A percentile compares a stretch with the other conserved stretches of the same genome.
These are phyloP conservation scores for Aphrocallistes beatrix DNA, from an alignment of 37 sponge, comb jelly and placozoan species.

Conservation along the genomic window DNA sequence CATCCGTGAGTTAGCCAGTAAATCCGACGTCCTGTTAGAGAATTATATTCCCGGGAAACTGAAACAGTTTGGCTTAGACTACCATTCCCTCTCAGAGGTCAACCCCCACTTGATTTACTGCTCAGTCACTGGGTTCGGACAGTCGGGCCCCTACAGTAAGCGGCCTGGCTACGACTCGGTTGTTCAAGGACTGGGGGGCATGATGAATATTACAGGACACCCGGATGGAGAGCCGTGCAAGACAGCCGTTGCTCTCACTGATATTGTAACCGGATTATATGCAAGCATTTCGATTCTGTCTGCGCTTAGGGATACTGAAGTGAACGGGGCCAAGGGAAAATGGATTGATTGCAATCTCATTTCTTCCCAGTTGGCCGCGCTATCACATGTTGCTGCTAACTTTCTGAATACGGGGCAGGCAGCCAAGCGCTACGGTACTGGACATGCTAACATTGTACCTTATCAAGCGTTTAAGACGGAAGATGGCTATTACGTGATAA, in stretches of 20 bases:
- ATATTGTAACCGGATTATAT: conserved; percentile 63
- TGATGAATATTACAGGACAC: conserved; percentile 64
- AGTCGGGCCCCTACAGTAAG: conserved; percentile 42
- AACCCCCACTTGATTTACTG: conserved; percentile 49
- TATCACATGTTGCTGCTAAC: conserved; percentile 47
- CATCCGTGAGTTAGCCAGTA: conserved; percentile 26
- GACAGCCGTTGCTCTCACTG: conserved; percentile 64
- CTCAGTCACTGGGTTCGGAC: conserved; percentile 64
- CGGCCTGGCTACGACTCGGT: conserved; percentile 60
- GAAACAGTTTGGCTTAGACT: conserved; percentile 38
- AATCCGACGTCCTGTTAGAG: conserved; percentile 48
- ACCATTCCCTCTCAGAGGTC: background rate
- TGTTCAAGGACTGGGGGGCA: conserved; percentile 42
- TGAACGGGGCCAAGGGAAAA: conserved; percentile 37
- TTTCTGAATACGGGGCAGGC: conserved; percentile 50
- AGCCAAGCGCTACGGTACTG: conserved; percentile 42
- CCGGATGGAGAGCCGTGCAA: conserved; percentile 52
- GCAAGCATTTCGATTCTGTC: conserved; percentile 49
- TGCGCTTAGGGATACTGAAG: conserved; percentile 34
- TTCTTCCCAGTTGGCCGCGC: conserved; percentile 44
- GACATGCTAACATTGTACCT: conserved; percentile 64
- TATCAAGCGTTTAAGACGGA: conserved; percentile 59
- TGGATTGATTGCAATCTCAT: conserved; percentile 46
- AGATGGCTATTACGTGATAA: conserved; percentile 43
- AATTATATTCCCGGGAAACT: conserved; percentile 60